Evolutionary conservation across 2,888 invertebrate genomes (phyloP).

Genomic region (Agonum fuliginosum): DNA sequence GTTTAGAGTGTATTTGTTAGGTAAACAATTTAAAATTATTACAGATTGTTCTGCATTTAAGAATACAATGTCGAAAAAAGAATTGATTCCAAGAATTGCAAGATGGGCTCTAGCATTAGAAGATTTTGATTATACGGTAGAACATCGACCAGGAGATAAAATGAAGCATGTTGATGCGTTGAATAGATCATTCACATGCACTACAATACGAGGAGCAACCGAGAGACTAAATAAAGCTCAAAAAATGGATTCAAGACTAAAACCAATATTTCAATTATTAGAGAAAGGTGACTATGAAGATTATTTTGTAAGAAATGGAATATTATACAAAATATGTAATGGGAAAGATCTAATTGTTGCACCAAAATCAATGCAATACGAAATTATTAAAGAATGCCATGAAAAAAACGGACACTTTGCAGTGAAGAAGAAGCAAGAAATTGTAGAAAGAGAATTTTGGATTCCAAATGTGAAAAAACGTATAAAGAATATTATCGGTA

Average conservation of each 20-base stretch:
- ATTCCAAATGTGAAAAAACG: slow-evolving; percentile 62
- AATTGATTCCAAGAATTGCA: slow-evolving; percentile 60
- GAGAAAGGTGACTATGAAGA: slow-evolving; percentile 56
- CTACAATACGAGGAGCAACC: background rate
- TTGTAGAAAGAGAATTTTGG: slow-evolving; percentile 61
- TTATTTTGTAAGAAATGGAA: slow-evolving; percentile 58
- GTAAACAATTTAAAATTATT: slow-evolving; percentile 61
- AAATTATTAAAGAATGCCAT: slow-evolving; percentile 61
- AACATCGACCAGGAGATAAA: slow-evolving; percentile 60
- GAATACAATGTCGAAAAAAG: slow-evolving; percentile 58
- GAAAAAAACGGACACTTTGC: slow-evolving; percentile 61
- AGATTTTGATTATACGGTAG: slow-evolving; percentile 62
- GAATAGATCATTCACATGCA: background rate
- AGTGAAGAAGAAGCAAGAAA: slow-evolving; percentile 61
- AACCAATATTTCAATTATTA: slow-evolving; percentile 60
- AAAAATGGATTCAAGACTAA: slow-evolving; percentile 58
- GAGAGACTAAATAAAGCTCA: slow-evolving; percentile 55
- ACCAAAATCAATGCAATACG: slow-evolving; percentile 61
- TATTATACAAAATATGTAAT: slow-evolving; percentile 49
- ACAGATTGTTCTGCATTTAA: slow-evolving; percentile 61
- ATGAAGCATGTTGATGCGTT: slow-evolving; percentile 62
- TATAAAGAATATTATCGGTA: slow-evolving; percentile 57
- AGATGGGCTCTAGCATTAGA: slow-evolving; percentile 62
- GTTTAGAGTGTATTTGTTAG: slow-evolving; percentile 49
- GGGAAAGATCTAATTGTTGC: slow-evolving; percentile 61